A percentile compares a stretch with the other conserved stretches of the same genome.
phyloP scores from a whole-genome alignment of 92 coral and sea anemone genomes.

The Parazoanthus atlanticus region DNA sequence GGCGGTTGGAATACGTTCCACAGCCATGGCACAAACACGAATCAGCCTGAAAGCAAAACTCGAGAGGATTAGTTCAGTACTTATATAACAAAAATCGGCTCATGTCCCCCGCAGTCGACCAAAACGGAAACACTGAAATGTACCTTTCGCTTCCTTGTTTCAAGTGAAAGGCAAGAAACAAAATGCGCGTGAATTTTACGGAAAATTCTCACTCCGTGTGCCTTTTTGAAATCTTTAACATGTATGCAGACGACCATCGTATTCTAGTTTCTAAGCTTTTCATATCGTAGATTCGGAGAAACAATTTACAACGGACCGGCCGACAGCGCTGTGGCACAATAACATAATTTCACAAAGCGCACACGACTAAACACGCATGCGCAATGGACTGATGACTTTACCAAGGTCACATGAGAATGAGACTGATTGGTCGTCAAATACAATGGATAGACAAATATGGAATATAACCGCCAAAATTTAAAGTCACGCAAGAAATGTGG shows the following conservation, averaged over 20 bases:
- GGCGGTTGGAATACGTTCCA: slow-evolving; percentile 91
- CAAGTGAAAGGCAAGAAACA: slow-evolving; percentile 83
- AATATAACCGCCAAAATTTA: slow-evolving; percentile 27
- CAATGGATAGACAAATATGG: slow-evolving; percentile 37
- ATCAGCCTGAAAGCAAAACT: slow-evolving; percentile 68
- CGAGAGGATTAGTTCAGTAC: slow-evolving; percentile 13
- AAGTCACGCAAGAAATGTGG: not conserved
- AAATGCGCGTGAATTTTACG: slow-evolving; percentile 93
- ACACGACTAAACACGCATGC: slow-evolving; percentile 6
- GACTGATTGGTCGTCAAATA: slow-evolving; percentile 33
- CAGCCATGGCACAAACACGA: slow-evolving; percentile 91
- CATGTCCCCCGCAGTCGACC: not conserved
- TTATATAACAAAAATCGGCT: slow-evolving; percentile 16
- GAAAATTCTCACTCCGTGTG: slow-evolving; percentile 82
- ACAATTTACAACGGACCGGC: slow-evolving; percentile 7
- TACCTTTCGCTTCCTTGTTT: slow-evolving; percentile 98
- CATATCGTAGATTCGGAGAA: slow-evolving; percentile 26
- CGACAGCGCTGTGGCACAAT: slow-evolving; percentile 38
- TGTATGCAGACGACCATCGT: slow-evolving; percentile 89
- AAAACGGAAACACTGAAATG: slow-evolving; percentile 44
- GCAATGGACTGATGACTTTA: not conserved
- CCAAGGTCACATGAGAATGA: slow-evolving; percentile 32
- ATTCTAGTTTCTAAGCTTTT: slow-evolving; percentile 31
- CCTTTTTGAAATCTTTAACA: slow-evolving; percentile 83
- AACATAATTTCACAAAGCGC: slow-evolving; percentile 35